Evolutionary conservation across 2,888 invertebrate genomes (phyloP).

Genomic region (Agrotis exclamationis): DNA sequence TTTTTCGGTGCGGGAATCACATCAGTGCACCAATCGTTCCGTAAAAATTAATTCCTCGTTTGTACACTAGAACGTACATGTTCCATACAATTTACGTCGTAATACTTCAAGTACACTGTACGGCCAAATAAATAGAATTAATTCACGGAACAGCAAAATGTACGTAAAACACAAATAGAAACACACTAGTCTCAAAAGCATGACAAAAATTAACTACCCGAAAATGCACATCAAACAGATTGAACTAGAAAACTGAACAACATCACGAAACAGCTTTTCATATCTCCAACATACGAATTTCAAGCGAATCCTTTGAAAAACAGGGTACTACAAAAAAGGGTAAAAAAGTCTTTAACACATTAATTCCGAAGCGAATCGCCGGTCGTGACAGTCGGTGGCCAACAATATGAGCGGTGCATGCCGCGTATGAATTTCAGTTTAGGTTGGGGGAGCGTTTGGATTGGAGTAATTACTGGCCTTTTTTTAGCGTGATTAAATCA

Average conservation of each 20-base stretch:
- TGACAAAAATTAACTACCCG: not conserved
- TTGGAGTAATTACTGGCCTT: conserved; percentile 45
- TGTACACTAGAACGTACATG: too few species aligned
- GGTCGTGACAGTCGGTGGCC: conserved; percentile 73
- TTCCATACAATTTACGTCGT: too few species aligned
- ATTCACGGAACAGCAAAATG: too few species aligned
- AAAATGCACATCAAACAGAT: conserved; percentile 27
- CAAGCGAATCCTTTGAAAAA: conserved; percentile 51
- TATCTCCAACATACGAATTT: conserved; percentile 32
- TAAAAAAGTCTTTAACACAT: conserved; percentile 68
- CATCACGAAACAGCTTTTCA: conserved; percentile 22
- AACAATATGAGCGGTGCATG: conserved; percentile 75
- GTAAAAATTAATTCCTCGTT: too few species aligned
- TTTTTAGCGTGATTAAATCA: too few species aligned
- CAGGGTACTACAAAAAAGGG: conserved; percentile 33
- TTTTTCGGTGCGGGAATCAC: too few species aligned
- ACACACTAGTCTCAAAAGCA: not conserved
- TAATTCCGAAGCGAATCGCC: conserved; percentile 69
- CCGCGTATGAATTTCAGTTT: conserved; percentile 80
- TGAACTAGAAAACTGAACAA: conserved; percentile 22
- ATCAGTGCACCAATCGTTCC: too few species aligned
- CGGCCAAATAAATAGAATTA: too few species aligned
- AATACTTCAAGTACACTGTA: too few species aligned
- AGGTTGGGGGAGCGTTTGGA: conserved; percentile 65
- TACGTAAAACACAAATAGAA: too few species aligned